phyloP scores from a whole-genome alignment of 2,888 invertebrate species.

The Aphidius colemani region DNA sequence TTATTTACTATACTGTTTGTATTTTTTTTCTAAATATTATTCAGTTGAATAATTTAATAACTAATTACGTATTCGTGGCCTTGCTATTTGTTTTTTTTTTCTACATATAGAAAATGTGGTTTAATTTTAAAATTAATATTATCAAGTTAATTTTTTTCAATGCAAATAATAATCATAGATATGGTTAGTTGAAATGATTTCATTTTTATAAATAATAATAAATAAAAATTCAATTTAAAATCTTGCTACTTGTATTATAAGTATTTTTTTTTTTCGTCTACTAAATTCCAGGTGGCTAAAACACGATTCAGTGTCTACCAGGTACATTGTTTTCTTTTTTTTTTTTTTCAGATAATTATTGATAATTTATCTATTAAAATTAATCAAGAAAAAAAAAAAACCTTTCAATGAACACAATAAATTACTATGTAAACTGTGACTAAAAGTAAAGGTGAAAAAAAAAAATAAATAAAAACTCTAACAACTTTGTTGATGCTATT shows the following conservation, averaged over 20 bases:
- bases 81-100: slow-evolving; percentile 18
- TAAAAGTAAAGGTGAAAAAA: neutral
- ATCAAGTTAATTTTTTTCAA: neutral
- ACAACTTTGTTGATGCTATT: neutral
- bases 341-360: neutral
- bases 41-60: slow-evolving; percentile 35
- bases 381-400: neutral
- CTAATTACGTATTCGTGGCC: slow-evolving; percentile 44
- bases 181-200: too few species aligned
- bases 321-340: slow-evolving; percentile 47
- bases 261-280: slow-evolving; percentile 31
- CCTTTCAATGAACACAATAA: neutral
- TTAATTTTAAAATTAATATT: neutral
- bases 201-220: too few species aligned
- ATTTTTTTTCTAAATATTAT: slow-evolving; percentile 26
- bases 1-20: slow-evolving; percentile 15
- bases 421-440: neutral
- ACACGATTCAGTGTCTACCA: slow-evolving; percentile 53
- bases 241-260: slow-evolving; percentile 9
- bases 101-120: neutral
- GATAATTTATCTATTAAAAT: too few species aligned
- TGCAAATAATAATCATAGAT: neutral
- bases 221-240: too few species aligned
- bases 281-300: slow-evolving; percentile 51
- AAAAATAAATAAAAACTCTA: neutral